phyloP scores from a whole-genome alignment of 2,888 invertebrate genomes.

The Clunio marinus region DNA sequence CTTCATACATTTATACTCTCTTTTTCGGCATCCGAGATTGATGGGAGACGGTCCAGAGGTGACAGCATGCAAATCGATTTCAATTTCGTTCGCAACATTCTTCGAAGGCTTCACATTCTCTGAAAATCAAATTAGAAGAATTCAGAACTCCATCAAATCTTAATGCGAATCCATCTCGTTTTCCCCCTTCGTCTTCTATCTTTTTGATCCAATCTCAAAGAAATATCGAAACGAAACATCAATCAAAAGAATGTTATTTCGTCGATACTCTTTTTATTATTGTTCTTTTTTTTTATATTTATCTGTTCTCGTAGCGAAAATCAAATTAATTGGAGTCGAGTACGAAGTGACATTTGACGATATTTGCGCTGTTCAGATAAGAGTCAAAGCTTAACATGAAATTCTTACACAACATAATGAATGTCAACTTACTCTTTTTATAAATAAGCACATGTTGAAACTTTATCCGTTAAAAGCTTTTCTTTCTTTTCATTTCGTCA shows the following conservation, averaged over 20 bases:
- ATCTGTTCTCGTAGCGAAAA: too few species aligned
- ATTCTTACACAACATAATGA: too few species aligned
- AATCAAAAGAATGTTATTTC: slow-evolving; percentile 4
- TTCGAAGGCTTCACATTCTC: too few species aligned
- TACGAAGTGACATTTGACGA: slow-evolving; percentile 23
- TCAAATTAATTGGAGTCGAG: slow-evolving; percentile 21
- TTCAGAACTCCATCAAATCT: not conserved
- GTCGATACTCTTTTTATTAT: not conserved
- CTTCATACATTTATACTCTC: not conserved
- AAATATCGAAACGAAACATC: not conserved
- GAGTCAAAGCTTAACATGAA: too few species aligned
- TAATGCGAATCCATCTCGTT: not conserved
- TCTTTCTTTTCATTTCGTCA: too few species aligned
- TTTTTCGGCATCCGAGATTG: not conserved
- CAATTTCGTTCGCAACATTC: not conserved
- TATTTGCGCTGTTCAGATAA: not conserved
- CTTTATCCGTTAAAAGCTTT: slow-evolving; percentile 22
- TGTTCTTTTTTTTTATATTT: too few species aligned
- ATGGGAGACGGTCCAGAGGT: slow-evolving; percentile 1
- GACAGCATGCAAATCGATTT: slow-evolving; percentile 18
- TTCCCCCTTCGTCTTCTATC: too few species aligned
- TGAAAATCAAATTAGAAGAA: not conserved
- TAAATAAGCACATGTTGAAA: not conserved
- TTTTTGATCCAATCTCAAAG: too few species aligned
- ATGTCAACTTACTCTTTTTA: not conserved